Evolutionary conservation across 2,888 invertebrate genomes (phyloP).

Genomic region (Tillus elongatus): DNA sequence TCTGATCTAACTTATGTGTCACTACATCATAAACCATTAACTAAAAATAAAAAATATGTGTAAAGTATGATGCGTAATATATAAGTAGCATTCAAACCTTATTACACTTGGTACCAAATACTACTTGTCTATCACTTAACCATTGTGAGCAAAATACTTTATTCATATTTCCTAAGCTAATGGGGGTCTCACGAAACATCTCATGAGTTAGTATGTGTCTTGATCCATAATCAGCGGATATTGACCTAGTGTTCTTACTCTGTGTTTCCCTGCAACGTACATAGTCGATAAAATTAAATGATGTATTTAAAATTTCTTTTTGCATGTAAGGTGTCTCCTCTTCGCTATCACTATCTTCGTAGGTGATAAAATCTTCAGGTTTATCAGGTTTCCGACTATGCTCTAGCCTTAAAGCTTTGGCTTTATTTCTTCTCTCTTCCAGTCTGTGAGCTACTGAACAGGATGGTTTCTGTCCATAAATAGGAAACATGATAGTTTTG

Average conservation of each 20-base stretch:
- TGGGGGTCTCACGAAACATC: constrained; percentile 77
- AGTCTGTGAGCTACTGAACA: constrained; percentile 63
- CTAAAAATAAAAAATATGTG: constrained; percentile 40
- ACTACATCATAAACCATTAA: constrained; percentile 87
- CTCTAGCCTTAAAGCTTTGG: constrained; percentile 50
- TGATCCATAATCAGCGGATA: constrained; percentile 72
- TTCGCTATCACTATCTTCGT: constrained; percentile 81
- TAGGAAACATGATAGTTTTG: constrained; percentile 58
- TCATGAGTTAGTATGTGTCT: constrained; percentile 83
- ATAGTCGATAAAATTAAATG: constrained; percentile 81
- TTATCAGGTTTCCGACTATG: constrained; percentile 66
- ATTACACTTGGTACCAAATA: constrained; percentile 96
- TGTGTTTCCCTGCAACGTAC: constrained; percentile 68
- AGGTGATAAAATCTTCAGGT: constrained; percentile 82
- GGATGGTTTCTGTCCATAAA: constrained; percentile 69
- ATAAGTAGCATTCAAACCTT: constrained; percentile 51
- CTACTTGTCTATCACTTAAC: constrained; percentile 89
- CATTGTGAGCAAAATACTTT: constrained; percentile 94
- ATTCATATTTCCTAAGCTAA: constrained; percentile 77
- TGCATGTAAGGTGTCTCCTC: constrained; percentile 68
- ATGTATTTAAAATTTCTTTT: constrained; percentile 64
- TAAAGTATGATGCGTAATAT: too few relatives aligned
- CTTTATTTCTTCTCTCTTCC: constrained; percentile 63
- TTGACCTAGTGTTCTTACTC: constrained; percentile 58
- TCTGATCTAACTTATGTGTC: constrained; percentile 76